Evolutionary conservation across 2,888 invertebrate genomes (phyloP).

Genomic region (Netelia melanura): DNA sequence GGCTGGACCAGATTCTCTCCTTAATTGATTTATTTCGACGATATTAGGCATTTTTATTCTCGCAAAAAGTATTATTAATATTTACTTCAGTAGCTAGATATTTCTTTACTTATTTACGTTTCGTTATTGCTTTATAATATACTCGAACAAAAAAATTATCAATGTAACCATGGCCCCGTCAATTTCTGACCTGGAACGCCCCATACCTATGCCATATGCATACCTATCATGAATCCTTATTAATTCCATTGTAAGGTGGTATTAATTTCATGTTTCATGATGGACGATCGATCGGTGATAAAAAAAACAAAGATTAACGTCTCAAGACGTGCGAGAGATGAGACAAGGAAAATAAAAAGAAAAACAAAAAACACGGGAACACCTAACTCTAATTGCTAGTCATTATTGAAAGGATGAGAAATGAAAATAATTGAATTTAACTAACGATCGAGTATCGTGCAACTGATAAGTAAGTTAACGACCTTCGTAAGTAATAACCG

Average conservation of each 20-base stretch:
- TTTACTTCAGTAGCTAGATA: too few relatives aligned
- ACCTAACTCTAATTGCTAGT: conserved; percentile 63
- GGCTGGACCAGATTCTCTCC: too few relatives aligned
- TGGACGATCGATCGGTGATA: conserved; percentile 18
- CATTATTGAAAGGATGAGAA: conserved; percentile 22
- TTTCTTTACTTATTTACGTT: too few relatives aligned
- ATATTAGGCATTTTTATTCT: too few relatives aligned
- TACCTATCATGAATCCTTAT: conserved; percentile 34
- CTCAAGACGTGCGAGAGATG: conserved; percentile 16
- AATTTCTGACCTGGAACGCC: not conserved
- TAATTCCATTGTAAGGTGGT: conserved; percentile 27
- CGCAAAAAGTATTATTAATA: too few relatives aligned
- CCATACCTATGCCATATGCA: not conserved
- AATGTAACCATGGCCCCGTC: not conserved
- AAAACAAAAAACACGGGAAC: conserved; percentile 55
- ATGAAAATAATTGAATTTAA: conserved; percentile 42
- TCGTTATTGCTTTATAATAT: too few relatives aligned
- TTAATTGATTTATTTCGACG: too few relatives aligned
- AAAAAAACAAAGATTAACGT: not conserved
- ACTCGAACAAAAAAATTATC: not conserved
- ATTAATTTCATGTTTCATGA: not conserved
- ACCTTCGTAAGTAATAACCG: conserved; percentile 48
- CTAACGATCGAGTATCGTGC: conserved; percentile 41
- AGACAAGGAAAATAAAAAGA: conserved; percentile 2
- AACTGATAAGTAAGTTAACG: conserved; percentile 39